Evolutionary conservation across 1,140 invertebrate genomes (phyloP), one percentile per base, ranked within the genome.

Genomic region (Anoplolepis gracilipes): DNA sequence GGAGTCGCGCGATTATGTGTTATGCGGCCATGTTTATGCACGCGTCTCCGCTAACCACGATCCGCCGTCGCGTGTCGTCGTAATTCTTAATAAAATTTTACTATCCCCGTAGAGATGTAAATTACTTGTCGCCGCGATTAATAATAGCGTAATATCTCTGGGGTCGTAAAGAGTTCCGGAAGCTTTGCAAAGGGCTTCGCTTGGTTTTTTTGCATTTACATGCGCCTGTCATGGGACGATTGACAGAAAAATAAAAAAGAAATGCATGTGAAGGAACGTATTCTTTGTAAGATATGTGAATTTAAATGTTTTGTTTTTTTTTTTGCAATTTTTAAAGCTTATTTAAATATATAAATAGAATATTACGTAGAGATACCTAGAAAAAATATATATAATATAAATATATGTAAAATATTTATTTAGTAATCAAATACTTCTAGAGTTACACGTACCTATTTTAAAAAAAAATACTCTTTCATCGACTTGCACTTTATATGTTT

Each of bases 81-180:
- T 89, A 85, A 89, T 89, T 89, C 88, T 89, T 89, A 87, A 89
- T 89, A 87, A 89, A 89, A 86, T 75, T 76, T 89, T 84, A 89
- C 73, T 84, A 89, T 59, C 73, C 76, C 84, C 53, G 76, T 81
- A 76, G 86, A 89, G 88, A 89, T 89, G 88, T 89, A 89, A 88
- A 89, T 89, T 89, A 89, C 77, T 87, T 73, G 86, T 85, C 86
- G 84, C 76, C 67, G 69, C 76, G 84, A 89, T 89, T 89, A 89
- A 89, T 89, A 89, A 87, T 87, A 76, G 86, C 81, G 72, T 69
- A 89, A 89, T 77, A 72, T 73, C 59, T 61, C 28, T 69, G 67
- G 55, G 42, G 55, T 86, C 85, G 64, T 88, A 86, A 86, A 86
- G 81, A 36, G 57, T 19, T 62, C 62, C 73, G 67, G 49, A 42